Evolutionary conservation across 2,113 vertebrate species (phyloP), one percentile per base, ranked within the genome.

Genomic region (Hypomesus transpacificus): DNA sequence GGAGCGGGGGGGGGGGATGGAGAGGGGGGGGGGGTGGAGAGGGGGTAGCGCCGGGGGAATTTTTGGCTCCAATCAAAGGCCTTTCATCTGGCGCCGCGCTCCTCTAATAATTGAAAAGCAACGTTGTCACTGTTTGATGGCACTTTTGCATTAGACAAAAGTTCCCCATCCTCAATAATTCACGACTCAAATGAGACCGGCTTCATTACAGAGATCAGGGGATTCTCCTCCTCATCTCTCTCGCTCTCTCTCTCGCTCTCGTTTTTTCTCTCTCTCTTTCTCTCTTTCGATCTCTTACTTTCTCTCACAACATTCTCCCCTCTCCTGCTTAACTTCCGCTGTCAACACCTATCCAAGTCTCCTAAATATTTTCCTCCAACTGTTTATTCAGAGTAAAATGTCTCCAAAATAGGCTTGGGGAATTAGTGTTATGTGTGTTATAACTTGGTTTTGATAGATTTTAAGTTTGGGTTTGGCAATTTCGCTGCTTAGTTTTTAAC

Each of bases 81-180:
- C 69, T 71, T 82, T 78, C 66, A 85, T 85, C 75, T 76, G 68
- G 66, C 20, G 62, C 70, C 57, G 53, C 66, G 59, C 65, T 64
- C 66, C 62, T 57, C 61, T 73, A 79, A 73, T 82, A 79, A 78
- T 71, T 74, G 71, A 80, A 82, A 71, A 52, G 63, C 74, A 69
- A 50, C 57, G 20, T 80, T 80, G 73, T 81, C 61, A 69, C 67
- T 34, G 51, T 78, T 76, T 81, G 63, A 71, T 77, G 72, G 72
- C 56, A 51, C 54, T 71, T 83, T 80, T 74, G 73, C 69, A 69
- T 70, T 75, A 74, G 70, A 71, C 60, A 73, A 65, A 46, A 53
- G 66, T 68, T 76, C 76, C 60, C 70, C 61, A 66, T 70, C 79
- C 81, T 82, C 71, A 82, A 82, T 83, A 85, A 85, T 80, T 72